phyloP scores from a whole-genome alignment of 2,888 invertebrate species.

The Platycheirus rosarum region DNA sequence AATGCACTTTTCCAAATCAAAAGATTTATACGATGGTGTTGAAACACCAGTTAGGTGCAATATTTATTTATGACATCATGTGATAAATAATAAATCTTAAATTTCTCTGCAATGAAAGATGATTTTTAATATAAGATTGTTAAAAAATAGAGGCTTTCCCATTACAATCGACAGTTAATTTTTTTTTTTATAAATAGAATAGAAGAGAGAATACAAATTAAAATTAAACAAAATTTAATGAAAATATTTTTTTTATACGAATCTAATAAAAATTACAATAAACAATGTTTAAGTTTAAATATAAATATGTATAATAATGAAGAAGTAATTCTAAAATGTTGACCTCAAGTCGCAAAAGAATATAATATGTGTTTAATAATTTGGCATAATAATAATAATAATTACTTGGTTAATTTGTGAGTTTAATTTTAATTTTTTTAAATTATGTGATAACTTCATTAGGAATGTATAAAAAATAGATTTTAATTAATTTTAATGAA shows the following conservation, averaged over 20 bases:
- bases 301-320: constrained; percentile 5
- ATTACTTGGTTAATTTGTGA: constrained; percentile 50
- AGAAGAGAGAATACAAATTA: constrained; percentile 1
- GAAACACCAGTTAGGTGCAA: no score
- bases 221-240: constrained; percentile 17
- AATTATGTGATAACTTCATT: constrained; percentile 35
- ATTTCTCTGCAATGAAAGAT: no score
- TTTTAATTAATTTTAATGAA: constrained; percentile 25
- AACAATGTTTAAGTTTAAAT: not conserved
- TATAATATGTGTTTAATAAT: constrained; percentile 26
- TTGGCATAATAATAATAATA: constrained; percentile 19
- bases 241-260: not conserved
- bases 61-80: no score
- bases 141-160: constrained; percentile 1
- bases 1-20: no score
- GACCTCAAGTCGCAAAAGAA: constrained; percentile 43
- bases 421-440: constrained; percentile 29
- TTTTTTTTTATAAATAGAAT: not conserved
- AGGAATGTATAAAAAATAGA: constrained; percentile 6
- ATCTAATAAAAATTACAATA: not conserved
- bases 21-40: no score
- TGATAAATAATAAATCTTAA: no score
- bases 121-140: no score
- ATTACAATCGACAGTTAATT: not conserved
- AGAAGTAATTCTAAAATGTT: constrained; percentile 2